Evolutionary conservation across 2,797 vertebrate genomes (phyloP).

Genomic region (Ctenopoma multispine): DNA sequence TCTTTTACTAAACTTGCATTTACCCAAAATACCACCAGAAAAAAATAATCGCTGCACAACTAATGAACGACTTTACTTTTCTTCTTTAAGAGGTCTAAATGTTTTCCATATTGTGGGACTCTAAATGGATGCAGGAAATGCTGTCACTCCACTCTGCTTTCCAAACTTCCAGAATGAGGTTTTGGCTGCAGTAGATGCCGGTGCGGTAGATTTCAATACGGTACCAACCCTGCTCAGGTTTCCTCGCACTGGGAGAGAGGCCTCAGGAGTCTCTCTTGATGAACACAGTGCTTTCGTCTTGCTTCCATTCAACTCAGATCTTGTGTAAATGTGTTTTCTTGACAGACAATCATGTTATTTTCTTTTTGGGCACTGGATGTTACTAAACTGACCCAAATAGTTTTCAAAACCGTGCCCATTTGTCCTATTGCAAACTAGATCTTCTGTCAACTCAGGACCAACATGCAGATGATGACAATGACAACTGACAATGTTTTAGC

Average conservation of each 20-base stretch:
- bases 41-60: constrained; percentile 34
- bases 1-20: constrained; percentile 67
- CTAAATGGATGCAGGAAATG: constrained; percentile 82
- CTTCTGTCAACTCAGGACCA: not conserved
- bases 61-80: constrained; percentile 58
- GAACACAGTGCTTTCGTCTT: constrained; percentile 28
- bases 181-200: constrained; percentile 71
- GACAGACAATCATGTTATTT: constrained; percentile 10
- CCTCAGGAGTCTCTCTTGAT: constrained; percentile 51
- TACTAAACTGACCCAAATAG: constrained; percentile 20
- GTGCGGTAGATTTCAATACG: constrained; percentile 71
- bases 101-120: constrained; percentile 77
- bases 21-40: constrained; percentile 58
- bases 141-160: constrained; percentile 77
- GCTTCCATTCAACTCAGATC: constrained; percentile 35
- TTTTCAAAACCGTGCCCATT: not conserved
- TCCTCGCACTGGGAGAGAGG: constrained; percentile 62
- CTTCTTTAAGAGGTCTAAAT: constrained; percentile 67
- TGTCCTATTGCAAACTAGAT: constrained; percentile 11
- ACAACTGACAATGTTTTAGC: not conserved
- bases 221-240: constrained; percentile 75
- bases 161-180: constrained; percentile 78
- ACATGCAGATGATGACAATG: not conserved
- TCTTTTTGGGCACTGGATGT: not conserved
- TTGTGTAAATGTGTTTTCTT: constrained; percentile 26